Base-by-base conservation (phyloP, 2,113 vertebrate genomes). In the Rhagologus leucostigma region DNA sequence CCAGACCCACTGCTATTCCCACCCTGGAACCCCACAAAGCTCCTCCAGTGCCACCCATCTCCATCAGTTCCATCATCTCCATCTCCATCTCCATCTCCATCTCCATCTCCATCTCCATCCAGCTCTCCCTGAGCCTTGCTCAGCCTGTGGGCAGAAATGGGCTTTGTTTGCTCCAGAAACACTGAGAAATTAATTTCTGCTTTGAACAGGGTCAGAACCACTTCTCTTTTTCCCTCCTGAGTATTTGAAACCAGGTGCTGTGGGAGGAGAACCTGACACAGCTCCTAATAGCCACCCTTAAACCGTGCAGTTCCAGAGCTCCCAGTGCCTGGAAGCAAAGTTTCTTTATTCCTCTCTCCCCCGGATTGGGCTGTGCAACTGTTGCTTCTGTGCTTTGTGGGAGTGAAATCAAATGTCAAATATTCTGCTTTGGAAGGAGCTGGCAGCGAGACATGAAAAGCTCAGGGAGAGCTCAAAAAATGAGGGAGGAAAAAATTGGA, bases 321-420 rank as follows among this genome's bases (percentile, higher is more conserved):
- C 5, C 9, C 4, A 52, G 88, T 1, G 71, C 64, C 68, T 94
- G 88, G 47, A 64, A 93, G 93, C 65, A 27, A 93, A 96, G 90
- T 94, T 95, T 84, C 83, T 90, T 90, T 91, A 81, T 93, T 75
- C 60, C 64, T 17, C 64, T 89, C 93, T 83, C 87, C 90, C 95
- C 93, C 64, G 0, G 80, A 46, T 26, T 10, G 86, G 73, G 88
- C 90, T 93, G 80, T 16, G 85, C 84, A 95, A 96, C 93, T 95
- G 95, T 96, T 97, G 95, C 88, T 95, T 80, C 93, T 95, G 90
- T 70, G 93, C 90, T 95, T 94, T 94, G 95, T 95, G 92, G 92
- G 96, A 95, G 93, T 92, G 86, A 96, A 97, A 96, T 90, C 96
- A 94, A 96, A 96, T 95, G 95, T 96, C 96, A 97, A 68, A 93